phyloP scores from a whole-genome alignment of 2,888 invertebrate species.

The Torymus aiolomorphi region DNA sequence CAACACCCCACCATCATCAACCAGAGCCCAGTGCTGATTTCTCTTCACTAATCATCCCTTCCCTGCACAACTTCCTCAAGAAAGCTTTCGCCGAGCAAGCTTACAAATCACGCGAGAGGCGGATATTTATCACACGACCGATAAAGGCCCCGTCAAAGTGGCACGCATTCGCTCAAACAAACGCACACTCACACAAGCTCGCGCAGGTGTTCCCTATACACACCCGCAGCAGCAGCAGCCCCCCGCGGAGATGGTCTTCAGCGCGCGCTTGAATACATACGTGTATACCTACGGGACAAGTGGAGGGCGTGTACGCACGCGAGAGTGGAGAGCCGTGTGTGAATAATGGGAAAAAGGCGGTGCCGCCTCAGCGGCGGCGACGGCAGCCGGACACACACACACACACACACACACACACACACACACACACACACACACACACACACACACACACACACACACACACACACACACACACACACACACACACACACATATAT shows the following conservation, averaged over 20 bases:
- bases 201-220: too few species aligned
- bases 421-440: too few species aligned
- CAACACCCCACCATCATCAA: neutral
- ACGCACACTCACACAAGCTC: too few species aligned
- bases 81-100: too few species aligned
- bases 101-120: neutral
- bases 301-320: slow-evolving; percentile 64
- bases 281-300: slow-evolving; percentile 3
- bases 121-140: neutral
- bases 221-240: neutral
- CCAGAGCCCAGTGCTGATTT: too few species aligned
- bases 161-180: neutral
- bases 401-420: neutral
- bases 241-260: neutral
- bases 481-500: slow-evolving; percentile 25
- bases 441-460: too few species aligned
- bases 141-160: neutral
- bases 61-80: too few species aligned
- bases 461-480: too few species aligned
- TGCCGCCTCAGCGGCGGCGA: slow-evolving; percentile 63
- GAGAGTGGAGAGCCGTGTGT: slow-evolving; percentile 43
- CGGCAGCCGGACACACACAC: slow-evolving; percentile 37
- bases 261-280: neutral
- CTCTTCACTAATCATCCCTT: too few species aligned
- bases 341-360: slow-evolving; percentile 71